Evolutionary conservation across 2,797 vertebrate genomes (phyloP).

Genomic region (Sarcoramphus papa): DNA sequence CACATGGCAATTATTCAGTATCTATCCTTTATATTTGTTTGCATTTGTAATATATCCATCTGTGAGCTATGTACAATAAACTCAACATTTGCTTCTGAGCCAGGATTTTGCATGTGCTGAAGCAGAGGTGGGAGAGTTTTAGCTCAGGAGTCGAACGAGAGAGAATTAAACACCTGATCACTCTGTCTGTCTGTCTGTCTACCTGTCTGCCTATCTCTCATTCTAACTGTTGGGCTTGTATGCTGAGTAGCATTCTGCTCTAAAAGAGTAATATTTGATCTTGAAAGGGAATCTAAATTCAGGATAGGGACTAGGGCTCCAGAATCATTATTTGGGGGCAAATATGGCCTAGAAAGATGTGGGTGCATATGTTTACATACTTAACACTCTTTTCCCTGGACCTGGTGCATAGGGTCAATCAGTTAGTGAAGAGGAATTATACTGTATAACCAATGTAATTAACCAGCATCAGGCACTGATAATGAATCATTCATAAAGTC

Average conservation of each 20-base stretch:
- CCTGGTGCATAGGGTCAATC: not conserved
- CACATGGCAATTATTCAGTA: not conserved
- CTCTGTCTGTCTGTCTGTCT: not conserved
- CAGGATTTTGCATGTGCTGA: not conserved
- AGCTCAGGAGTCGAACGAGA: not conserved
- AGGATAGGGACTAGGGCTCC: not conserved
- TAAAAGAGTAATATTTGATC: not conserved
- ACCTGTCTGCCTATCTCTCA: not conserved
- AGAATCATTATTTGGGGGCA: not conserved
- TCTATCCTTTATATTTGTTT: not conserved
- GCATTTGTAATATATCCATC: not conserved
- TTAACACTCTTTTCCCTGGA: not conserved
- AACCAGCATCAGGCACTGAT: not conserved
- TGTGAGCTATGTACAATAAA: not conserved
- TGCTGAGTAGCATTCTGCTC: not conserved
- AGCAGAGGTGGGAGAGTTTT: not conserved
- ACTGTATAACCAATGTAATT: not conserved
- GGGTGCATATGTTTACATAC: not conserved
- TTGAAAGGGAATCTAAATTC: not conserved
- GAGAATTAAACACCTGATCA: not conserved
- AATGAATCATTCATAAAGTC: not conserved
- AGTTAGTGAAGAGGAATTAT: not conserved
- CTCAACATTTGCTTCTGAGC: not conserved
- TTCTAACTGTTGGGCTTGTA: rapidly evolving
- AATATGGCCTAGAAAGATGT: not conserved